Evolutionary conservation across 2,113 vertebrate species (phyloP).

Genomic region (Syngnathus scovelli): DNA sequence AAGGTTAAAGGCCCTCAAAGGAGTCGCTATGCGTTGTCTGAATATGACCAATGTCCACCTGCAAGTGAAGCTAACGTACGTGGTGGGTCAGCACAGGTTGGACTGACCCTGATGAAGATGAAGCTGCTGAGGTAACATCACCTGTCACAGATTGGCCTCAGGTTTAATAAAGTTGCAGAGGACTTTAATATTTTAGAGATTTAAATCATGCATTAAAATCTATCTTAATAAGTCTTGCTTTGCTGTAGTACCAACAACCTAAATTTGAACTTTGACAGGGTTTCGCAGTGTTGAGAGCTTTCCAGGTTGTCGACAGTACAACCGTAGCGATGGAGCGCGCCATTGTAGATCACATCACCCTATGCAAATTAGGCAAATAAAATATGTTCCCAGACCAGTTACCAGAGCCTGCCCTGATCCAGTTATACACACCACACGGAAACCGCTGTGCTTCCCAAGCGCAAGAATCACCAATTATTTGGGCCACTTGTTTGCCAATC

Average conservation of each 20-base stretch:
- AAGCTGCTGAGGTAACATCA: slow-evolving; percentile 21
- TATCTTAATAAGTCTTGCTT: too few relatives aligned
- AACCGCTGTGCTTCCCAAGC: neutral
- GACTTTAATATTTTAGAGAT: neutral
- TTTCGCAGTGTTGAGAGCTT: too few relatives aligned
- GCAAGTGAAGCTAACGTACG: slow-evolving; percentile 15
- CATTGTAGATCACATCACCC: neutral
- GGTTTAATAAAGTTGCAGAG: neutral
- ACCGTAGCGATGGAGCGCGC: neutral
- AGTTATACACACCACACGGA: neutral
- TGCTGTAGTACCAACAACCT: neutral
- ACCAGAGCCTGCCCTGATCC: neutral
- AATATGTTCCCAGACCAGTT: neutral
- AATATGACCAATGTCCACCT: slow-evolving; percentile 51
- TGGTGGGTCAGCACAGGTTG: slow-evolving; percentile 18
- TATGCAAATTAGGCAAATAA: neutral
- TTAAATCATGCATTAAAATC: neutral
- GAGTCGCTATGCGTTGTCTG: slow-evolving; percentile 30
- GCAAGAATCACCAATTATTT: neutral
- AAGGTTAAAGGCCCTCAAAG: slow-evolving; percentile 47
- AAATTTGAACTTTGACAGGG: too few relatives aligned
- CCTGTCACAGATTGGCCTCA: slow-evolving; percentile 21
- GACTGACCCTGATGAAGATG: slow-evolving; percentile 11
- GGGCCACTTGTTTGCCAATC: neutral
- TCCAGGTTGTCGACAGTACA: too few relatives aligned